A percentile compares a stretch with the other conserved stretches of the same genome.
phyloP scores from a whole-genome alignment of 2,113 vertebrate species.

The Vireo altiloquus region DNA sequence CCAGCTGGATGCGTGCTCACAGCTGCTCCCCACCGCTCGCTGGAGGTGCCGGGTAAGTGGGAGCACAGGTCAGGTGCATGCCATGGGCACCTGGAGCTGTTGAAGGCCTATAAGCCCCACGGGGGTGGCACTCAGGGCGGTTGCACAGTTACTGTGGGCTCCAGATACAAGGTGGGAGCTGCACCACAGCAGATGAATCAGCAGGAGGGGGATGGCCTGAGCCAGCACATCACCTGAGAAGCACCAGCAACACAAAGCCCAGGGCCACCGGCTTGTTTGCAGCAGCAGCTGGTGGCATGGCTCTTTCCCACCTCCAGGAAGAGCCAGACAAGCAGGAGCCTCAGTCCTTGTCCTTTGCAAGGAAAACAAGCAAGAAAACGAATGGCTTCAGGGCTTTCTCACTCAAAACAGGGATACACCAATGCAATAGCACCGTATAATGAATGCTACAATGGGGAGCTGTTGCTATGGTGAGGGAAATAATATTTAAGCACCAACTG shows the following conservation, averaged over 20 bases:
- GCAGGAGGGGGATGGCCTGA: neutral
- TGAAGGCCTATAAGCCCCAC: fast-evolving
- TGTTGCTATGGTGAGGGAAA: slow-evolving; percentile 33
- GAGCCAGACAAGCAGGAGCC: neutral
- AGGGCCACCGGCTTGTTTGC: fast-evolving
- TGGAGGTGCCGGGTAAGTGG: neutral
- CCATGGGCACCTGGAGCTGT: neutral
- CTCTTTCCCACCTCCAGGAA: neutral
- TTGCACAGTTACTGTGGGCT: fast-evolving
- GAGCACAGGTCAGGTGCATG: neutral
- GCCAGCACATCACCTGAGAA: neutral
- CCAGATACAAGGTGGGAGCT: neutral
- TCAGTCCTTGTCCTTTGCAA: neutral
- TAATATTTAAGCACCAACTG: slow-evolving; percentile 58
- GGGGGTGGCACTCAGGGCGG: neutral
- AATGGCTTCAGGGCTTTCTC: neutral
- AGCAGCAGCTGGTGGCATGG: neutral
- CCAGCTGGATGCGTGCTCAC: neutral
- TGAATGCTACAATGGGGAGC: slow-evolving; percentile 3
- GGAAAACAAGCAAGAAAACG: neutral
- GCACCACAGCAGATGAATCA: neutral
- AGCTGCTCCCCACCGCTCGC: fast-evolving
- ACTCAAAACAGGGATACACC: slow-evolving; percentile 23
- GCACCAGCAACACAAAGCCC: neutral
- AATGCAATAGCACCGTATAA: neutral